Evolutionary conservation across 2,888 invertebrate genomes (phyloP).

Genomic region (Phorcus lineatus): DNA sequence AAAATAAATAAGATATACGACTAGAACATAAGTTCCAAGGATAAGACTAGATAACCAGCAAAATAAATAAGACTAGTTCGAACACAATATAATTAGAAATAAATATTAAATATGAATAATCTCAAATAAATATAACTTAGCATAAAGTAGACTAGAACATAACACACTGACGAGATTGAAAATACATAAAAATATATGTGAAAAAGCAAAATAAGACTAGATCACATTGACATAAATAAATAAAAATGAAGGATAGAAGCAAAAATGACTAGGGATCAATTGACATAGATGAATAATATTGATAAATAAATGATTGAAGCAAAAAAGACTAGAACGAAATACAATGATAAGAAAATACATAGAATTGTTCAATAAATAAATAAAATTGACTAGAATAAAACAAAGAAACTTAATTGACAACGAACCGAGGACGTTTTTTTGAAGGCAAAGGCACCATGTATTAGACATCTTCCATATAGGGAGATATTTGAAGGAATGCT

Average conservation of each 20-base stretch:
- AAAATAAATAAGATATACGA: slow-evolving; percentile 4
- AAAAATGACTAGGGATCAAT: background rate
- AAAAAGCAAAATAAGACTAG: too few species aligned
- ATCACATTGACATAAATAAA: background rate
- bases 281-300: background rate
- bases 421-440: too few species aligned
- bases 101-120: background rate
- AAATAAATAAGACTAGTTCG: slow-evolving; percentile 9
- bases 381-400: slow-evolving; percentile 18
- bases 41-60: background rate
- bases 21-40: background rate
- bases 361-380: background rate
- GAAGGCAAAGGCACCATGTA: slow-evolving; percentile 1
- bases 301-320: background rate
- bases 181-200: background rate
- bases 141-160: background rate
- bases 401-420: background rate
- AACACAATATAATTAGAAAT: slow-evolving; percentile 10
- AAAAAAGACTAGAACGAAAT: background rate
- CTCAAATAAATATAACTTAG: slow-evolving; percentile 1
- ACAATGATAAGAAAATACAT: background rate
- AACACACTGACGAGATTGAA: slow-evolving; percentile 3
- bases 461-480: slow-evolving; percentile 8
- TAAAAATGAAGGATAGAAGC: background rate
- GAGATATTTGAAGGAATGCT: slow-evolving; percentile 3